Percentiles rank a stretch among this genome's conserved stretches.
These are phyloP conservation scores for Trogon surrucura DNA, from an alignment of 2,113 vertebrate species.

Conservation along the genomic window DNA sequence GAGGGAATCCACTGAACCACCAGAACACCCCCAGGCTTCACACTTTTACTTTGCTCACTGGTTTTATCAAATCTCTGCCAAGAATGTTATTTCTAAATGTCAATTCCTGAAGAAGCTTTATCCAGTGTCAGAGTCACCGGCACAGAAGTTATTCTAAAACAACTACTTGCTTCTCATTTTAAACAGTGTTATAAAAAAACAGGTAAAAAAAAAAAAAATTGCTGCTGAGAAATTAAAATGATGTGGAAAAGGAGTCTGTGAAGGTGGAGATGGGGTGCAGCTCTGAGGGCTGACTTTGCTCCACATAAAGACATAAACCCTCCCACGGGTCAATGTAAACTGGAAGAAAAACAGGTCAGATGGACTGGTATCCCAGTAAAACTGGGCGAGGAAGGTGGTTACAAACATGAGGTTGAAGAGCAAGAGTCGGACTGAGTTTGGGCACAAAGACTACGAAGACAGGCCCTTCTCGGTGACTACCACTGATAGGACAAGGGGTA, in stretches of 20 bases:
- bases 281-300: background rate
- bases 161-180: background rate
- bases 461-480: too few relatives aligned
- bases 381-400: background rate
- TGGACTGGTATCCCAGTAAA: background rate
- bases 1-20: conserved; percentile 5
- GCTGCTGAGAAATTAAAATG: background rate
- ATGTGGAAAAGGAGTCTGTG: background rate
- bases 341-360: background rate
- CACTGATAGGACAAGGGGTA: too few relatives aligned
- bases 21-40: background rate
- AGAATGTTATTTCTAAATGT: background rate
- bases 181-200: background rate
- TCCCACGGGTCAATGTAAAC: background rate
- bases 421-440: background rate
- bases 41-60: background rate
- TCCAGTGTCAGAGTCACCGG: background rate
- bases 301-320: rapidly evolving
- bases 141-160: background rate
- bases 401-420: background rate
- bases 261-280: background rate
- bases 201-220: too few relatives aligned
- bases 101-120: background rate
- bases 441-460: background rate
- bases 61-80: background rate